Percentiles rank a stretch among this genome's conserved stretches.
Evolutionary conservation across 2,888 invertebrate species (phyloP).

Genomic region (Synergus umbraculus): DNA sequence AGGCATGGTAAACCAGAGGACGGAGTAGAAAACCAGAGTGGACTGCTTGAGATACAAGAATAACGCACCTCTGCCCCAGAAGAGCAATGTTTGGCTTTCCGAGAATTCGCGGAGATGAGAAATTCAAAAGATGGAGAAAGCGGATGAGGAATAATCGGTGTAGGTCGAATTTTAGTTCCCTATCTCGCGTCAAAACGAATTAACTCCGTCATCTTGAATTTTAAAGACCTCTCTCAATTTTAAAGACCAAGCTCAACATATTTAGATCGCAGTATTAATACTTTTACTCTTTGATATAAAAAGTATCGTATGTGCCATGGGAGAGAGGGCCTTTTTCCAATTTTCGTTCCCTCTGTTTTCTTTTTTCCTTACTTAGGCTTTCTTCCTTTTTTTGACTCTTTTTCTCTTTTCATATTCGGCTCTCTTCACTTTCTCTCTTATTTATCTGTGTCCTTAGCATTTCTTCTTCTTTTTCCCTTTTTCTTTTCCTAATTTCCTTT

Average conservation of each 20-base stretch:
- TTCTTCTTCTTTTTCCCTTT: no score
- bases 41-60: slow-evolving; percentile 39
- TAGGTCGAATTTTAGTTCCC: not conserved
- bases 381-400: not conserved
- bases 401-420: not conserved
- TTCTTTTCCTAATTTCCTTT: not conserved
- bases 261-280: no score
- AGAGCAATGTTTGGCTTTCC: not conserved
- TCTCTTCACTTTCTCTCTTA: no score
- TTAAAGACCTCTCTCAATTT: not conserved
- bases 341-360: not conserved
- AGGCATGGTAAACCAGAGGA: slow-evolving; percentile 2
- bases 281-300: no score
- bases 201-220: not conserved
- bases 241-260: not conserved
- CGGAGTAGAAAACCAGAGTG: slow-evolving; percentile 11
- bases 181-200: not conserved
- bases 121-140: not conserved
- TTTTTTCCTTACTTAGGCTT: not conserved
- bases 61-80: slow-evolving; percentile 13
- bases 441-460: no score
- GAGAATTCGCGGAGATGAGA: not conserved
- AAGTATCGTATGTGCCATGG: no score
- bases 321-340: no score
- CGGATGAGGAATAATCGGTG: not conserved